Evolutionary conservation across 2,113 vertebrate genomes (phyloP), one percentile per base, ranked within the genome.

Genomic region (Erpornis zantholeuca): DNA sequence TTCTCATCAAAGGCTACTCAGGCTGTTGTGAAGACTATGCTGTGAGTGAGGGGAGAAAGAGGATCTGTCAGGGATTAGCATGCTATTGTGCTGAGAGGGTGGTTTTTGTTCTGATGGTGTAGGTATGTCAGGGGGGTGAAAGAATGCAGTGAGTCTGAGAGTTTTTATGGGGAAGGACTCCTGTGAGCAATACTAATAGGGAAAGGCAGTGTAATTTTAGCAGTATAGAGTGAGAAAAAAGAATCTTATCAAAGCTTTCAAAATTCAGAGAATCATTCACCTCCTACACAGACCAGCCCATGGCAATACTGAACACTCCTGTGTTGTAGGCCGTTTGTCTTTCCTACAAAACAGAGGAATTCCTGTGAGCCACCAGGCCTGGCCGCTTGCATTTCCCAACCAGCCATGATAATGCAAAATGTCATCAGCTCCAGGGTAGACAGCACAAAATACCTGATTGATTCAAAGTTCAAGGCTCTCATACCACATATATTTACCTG

Each of bases 391-490:
- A 10, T 69, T 79, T 82, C n/a, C 93, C 59, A 52, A 9, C 40
- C 22, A 88, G 56, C 53, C 44, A 15, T 6, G 11, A 36, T 91
- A 92, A 91, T 64, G 75, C 15, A 83, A 81, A 64, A 52, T 78
- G 60, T 64, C 56, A 71, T 53, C 82, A 80, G 13, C 64, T 94
- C 22, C 47, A 65, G 63, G 49, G 35, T 11, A 82, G 49, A 88
- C n/a, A 53, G 65, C 19, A 49, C 15, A n/a, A 82, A 36, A 54
- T 92, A 90, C 23, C 66, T 42, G 38, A 82, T 86, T 76, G 66
- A 85, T 78, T 77, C 80, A 89, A 92, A 89, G 80, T 82, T 89
- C 77, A 75, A 45, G 60, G n/a, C 49, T 71, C 29, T 93, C 40
- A 44, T 44, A 73, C 25, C 11, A 6, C 29, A 52, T 80, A 18